A percentile compares a stretch with the other conserved stretches of the same genome.
phyloP scores from a whole-genome alignment of 2,113 vertebrate genomes.

The Perccottus glenii region DNA sequence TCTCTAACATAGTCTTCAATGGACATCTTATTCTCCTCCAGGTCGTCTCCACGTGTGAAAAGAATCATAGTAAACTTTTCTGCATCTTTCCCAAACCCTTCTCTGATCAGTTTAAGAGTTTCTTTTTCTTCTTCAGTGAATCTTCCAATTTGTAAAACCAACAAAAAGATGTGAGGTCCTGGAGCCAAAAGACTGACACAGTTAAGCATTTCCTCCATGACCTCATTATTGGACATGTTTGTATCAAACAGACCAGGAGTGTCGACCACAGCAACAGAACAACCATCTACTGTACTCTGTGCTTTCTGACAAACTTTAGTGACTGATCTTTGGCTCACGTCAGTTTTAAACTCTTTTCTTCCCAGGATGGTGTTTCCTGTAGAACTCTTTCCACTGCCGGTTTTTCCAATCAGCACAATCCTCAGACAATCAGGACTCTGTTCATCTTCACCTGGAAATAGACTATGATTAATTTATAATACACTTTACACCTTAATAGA shows the following conservation, averaged over 20 bases:
- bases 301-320: slow-evolving; percentile 2
- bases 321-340: background rate
- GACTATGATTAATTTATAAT: too few species aligned
- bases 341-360: background rate
- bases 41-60: slow-evolving; percentile 50
- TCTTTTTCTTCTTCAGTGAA: slow-evolving; percentile 5
- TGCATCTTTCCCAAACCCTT: slow-evolving; percentile 33
- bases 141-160: slow-evolving; percentile 38
- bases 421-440: slow-evolving; percentile 10
- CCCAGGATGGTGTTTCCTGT: slow-evolving; percentile 49
- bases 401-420: slow-evolving; percentile 29
- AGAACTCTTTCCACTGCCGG: slow-evolving; percentile 44
- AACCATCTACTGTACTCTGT: background rate
- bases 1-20: background rate
- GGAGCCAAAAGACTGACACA: slow-evolving; percentile 41
- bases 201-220: too few species aligned
- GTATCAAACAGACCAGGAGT: slow-evolving; percentile 39
- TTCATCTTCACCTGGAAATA: background rate
- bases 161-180: slow-evolving; percentile 53
- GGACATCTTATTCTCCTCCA: too few species aligned
- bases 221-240: background rate
- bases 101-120: slow-evolving; percentile 42
- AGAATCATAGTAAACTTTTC: slow-evolving; percentile 28
- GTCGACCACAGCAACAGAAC: slow-evolving; percentile 17
- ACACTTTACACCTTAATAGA: too few species aligned